phyloP scores from a whole-genome alignment of 2,113 vertebrate genomes.

The Solea senegalensis region DNA sequence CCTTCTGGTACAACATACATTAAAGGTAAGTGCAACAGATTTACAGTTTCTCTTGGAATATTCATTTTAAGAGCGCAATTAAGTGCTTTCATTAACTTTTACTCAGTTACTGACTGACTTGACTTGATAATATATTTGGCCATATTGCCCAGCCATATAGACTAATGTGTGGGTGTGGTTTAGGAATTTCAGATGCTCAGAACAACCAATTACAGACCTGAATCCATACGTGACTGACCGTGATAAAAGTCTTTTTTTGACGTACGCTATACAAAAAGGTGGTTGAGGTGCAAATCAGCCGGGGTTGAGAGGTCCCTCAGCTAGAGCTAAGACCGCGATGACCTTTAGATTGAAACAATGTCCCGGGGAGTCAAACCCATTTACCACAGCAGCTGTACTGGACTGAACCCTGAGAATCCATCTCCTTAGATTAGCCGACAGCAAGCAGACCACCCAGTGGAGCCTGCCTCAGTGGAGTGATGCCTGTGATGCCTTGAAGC shows the following conservation, averaged over 20 bases:
- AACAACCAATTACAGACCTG: no score
- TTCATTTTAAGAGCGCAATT: no score
- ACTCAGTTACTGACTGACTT: no score
- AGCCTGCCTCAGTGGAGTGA: slow-evolving; percentile 31
- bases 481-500: slow-evolving; percentile 39
- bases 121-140: no score
- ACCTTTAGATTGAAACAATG: slow-evolving; percentile 73
- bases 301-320: slow-evolving; percentile 40
- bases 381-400: slow-evolving; percentile 54
- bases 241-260: background rate
- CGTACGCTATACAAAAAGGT: slow-evolving; percentile 4
- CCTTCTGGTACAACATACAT: no score
- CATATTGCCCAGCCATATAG: no score
- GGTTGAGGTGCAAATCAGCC: slow-evolving; percentile 48
- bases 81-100: no score
- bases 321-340: slow-evolving; percentile 49
- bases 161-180: no score
- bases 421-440: slow-evolving; percentile 63
- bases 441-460: slow-evolving; percentile 43
- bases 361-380: slow-evolving; percentile 66
- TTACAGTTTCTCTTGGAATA: no score
- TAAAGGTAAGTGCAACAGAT: no score
- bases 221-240: no score
- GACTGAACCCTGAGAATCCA: slow-evolving; percentile 51
- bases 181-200: no score